Evolutionary conservation across 2,888 invertebrate species (phyloP).

Genomic region (Lasiommata megera): DNA sequence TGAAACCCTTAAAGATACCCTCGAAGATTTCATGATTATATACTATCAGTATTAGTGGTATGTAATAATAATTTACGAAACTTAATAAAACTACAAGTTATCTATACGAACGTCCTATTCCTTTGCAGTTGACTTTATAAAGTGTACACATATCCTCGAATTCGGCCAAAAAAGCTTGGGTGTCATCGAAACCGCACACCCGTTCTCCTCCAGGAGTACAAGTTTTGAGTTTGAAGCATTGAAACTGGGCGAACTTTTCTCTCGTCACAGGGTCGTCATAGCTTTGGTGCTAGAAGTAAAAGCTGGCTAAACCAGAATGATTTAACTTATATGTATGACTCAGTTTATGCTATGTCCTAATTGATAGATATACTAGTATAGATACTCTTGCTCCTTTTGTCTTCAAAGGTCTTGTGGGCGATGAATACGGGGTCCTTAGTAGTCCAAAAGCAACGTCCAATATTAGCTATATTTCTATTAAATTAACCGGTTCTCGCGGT

Average conservation of each 20-base stretch:
- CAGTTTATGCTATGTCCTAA: no score
- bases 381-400: no score
- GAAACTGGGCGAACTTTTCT: constrained; percentile 35
- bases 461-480: no score
- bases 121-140: constrained; percentile 47
- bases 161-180: constrained; percentile 36
- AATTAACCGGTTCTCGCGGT: no score
- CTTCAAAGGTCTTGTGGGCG: no score
- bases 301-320: constrained; percentile 7
- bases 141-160: constrained; percentile 51
- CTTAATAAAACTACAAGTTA: neutral
- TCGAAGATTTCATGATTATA: no score
- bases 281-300: neutral
- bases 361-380: no score
- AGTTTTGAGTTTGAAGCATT: constrained; percentile 39
- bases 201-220: constrained; percentile 38
- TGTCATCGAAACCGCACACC: constrained; percentile 49
- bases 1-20: no score
- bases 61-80: no score
- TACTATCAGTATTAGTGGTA: no score
- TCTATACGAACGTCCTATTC: constrained; percentile 44
- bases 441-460: no score
- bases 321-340: neutral
- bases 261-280: constrained; percentile 21
- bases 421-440: no score